These are phyloP conservation scores for Ceratotherium simum DNA, from an alignment of 2,113 vertebrate species.

Conservation along the genomic window DNA sequence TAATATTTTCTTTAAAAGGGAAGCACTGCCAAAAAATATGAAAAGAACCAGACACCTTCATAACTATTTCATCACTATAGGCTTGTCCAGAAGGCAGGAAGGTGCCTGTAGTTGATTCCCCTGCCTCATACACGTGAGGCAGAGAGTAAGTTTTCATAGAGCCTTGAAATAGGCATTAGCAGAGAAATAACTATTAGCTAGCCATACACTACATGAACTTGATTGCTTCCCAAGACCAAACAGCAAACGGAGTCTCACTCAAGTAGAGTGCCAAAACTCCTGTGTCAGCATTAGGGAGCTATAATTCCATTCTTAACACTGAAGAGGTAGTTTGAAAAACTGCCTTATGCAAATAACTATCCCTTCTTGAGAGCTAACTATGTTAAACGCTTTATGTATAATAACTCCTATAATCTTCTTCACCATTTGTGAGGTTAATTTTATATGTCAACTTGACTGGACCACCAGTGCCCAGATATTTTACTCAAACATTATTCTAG, in stretches of 20 bases:
- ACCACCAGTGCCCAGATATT: not conserved
- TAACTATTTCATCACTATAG: conserved; percentile 45
- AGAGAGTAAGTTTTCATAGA: conserved; percentile 11
- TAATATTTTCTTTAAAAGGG: conserved; percentile 52
- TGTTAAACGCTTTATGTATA: not conserved
- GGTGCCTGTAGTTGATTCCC: not conserved
- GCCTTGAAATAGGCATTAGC: not conserved
- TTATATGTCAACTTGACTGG: not conserved
- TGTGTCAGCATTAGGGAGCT: not conserved
- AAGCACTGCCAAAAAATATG: conserved; percentile 36
- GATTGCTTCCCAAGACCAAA: conserved; percentile 24
- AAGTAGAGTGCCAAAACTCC: not conserved
- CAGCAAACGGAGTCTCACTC: not conserved
- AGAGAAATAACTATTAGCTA: conserved; percentile 16
- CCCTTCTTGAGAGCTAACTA: not conserved
- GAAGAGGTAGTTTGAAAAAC: not conserved
- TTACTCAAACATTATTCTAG: not conserved
- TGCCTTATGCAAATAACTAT: not conserved
- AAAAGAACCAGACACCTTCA: conserved; percentile 20
- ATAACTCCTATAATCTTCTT: not conserved
- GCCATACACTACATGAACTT: not conserved
- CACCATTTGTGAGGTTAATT: not conserved
- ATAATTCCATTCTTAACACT: not conserved
- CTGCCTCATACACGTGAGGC: not conserved
- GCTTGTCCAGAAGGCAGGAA: not conserved